These are phyloP conservation scores for Anadara kagoshimensis DNA, from an alignment of 1,140 invertebrate species.

Conservation along the genomic window DNA sequence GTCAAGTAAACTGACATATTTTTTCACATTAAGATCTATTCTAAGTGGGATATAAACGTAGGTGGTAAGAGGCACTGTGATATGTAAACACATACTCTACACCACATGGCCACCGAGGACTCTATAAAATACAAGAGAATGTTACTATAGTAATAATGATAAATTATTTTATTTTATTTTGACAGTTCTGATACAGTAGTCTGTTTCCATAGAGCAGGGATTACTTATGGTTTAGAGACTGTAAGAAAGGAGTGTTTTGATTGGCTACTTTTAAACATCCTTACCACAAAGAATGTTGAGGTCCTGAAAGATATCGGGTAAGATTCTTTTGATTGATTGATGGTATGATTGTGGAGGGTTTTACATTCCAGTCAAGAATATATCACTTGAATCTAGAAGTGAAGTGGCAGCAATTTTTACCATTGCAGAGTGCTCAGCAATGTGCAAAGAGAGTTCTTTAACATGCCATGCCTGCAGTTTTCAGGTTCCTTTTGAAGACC, in stretches of 20 bases:
- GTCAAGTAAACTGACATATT: no score
- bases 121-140: no score
- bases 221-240: constrained; percentile 80
- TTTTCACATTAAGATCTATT: no score
- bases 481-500: no score
- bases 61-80: no score
- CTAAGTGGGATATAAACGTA: no score
- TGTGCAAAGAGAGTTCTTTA: no score
- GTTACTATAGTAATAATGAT: neutral
- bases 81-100: no score
- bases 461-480: no score
- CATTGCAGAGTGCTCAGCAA: no score
- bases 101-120: no score
- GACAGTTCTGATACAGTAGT: constrained; percentile 79
- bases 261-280: constrained; percentile 83
- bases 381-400: neutral
- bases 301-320: constrained; percentile 78
- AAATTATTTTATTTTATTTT: constrained; percentile 43
- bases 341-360: neutral
- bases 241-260: constrained; percentile 80
- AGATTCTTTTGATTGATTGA: neutral
- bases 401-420: no score
- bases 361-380: neutral
- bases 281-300: constrained; percentile 69
- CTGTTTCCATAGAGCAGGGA: constrained; percentile 81